Conservation (phyloP, 2,797 vertebrate genomes). For the Squalus acanthias region DNA sequence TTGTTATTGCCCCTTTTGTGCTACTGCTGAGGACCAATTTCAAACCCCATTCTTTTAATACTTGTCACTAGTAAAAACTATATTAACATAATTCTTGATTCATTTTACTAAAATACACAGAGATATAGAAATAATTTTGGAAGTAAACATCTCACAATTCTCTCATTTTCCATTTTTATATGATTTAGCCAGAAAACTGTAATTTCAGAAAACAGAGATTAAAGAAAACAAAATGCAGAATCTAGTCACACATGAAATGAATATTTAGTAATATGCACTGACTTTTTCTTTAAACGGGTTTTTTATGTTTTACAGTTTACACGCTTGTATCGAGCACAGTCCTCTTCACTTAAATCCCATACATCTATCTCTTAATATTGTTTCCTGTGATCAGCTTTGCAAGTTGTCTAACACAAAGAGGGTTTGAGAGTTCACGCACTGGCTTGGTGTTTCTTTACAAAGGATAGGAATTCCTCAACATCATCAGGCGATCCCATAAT, state of each 20-base stretch:
- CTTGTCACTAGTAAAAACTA: not conserved
- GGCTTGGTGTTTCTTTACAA: constrained; percentile 72
- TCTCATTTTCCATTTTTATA: not conserved
- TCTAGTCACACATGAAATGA: not conserved
- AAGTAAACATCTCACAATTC: not conserved
- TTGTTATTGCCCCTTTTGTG: not conserved
- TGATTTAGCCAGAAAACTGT: not conserved
- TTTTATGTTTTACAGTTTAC: not conserved
- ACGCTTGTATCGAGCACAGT: not conserved
- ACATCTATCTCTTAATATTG: not conserved
- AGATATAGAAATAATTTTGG: not conserved
- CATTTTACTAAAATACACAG: not conserved
- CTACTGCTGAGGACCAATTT: not conserved
- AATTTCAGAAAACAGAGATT: not conserved
- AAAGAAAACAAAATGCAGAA: not conserved
- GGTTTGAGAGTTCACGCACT: not conserved
- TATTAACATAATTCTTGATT: not conserved
- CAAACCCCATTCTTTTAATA: not conserved
- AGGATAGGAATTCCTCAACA: constrained; percentile 78
- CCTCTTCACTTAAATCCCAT: not conserved
- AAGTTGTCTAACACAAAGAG: not conserved
- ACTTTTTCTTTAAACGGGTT: not conserved
- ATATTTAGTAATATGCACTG: not conserved
- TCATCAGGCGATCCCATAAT: constrained; percentile 83
- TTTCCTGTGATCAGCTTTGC: not conserved